Conservation (phyloP, 2,888 invertebrate species). For the Philereme transversata region DNA sequence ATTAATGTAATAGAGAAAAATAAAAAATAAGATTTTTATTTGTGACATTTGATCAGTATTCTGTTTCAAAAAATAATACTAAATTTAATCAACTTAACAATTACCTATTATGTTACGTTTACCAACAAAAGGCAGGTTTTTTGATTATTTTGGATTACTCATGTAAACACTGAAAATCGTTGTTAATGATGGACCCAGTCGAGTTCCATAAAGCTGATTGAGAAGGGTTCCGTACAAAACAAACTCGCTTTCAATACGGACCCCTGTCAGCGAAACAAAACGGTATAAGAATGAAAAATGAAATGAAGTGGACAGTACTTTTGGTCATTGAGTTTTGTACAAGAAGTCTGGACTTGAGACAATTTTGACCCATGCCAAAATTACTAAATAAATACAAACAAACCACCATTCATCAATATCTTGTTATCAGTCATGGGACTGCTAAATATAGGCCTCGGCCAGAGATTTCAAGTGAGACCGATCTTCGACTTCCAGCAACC, state of each 20-base stretch:
- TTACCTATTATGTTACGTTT: too few relatives aligned
- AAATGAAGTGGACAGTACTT: constrained; percentile 77
- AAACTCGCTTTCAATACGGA: constrained; percentile 68
- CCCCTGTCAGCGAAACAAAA: constrained; percentile 79
- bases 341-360: constrained; percentile 45
- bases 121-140: too few relatives aligned
- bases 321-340: constrained; percentile 29
- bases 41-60: too few relatives aligned
- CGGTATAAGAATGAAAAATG: constrained; percentile 79
- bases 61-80: too few relatives aligned
- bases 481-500: too few relatives aligned
- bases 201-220: constrained; percentile 62
- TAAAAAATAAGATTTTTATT: too few relatives aligned
- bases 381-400: background rate
- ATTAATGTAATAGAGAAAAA: too few relatives aligned
- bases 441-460: too few relatives aligned
- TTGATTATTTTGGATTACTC: background rate
- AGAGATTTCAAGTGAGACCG: too few relatives aligned
- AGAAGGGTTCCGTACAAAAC: constrained; percentile 66
- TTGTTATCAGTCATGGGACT: too few relatives aligned
- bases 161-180: constrained; percentile 47
- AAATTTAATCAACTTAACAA: too few relatives aligned
- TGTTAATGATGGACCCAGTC: constrained; percentile 65
- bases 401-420: background rate
- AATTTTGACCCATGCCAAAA: constrained; percentile 10